Conservation (phyloP, 2,797 vertebrate genomes). For the Myotis vivesi region DNA sequence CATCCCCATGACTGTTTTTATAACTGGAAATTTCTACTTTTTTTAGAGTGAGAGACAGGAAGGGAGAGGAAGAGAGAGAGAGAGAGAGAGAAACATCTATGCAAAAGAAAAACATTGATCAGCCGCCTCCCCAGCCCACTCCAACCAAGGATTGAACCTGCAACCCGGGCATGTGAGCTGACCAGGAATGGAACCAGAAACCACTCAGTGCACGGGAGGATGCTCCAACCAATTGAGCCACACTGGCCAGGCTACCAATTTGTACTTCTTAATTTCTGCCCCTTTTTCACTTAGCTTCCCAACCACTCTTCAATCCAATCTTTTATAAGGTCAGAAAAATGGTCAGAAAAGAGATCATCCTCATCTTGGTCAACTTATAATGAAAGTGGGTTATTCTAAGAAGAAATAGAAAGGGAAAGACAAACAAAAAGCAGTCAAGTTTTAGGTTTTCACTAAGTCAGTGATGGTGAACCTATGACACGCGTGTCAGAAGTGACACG, state of each 20-base stretch:
- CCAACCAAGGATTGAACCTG: not conserved
- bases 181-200: not conserved
- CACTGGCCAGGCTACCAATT: not conserved
- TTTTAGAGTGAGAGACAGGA: not conserved
- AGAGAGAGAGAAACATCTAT: not conserved
- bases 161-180: not conserved
- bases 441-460: slow-evolving; percentile 9
- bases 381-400: slow-evolving; percentile 25
- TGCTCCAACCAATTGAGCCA: not conserved
- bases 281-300: not conserved
- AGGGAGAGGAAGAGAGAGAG: too few relatives aligned
- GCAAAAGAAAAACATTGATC: not conserved
- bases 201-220: not conserved
- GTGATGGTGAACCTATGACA: too few relatives aligned
- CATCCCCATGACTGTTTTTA: not conserved
- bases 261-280: not conserved
- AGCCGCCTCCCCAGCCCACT: not conserved
- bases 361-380: slow-evolving; percentile 9
- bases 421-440: not conserved
- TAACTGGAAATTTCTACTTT: not conserved
- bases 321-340: slow-evolving; percentile 19
- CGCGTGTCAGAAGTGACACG: too few relatives aligned
- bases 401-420: not conserved
- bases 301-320: not conserved
- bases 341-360: not conserved